Evolutionary conservation across 2,888 invertebrate species (phyloP).

Genomic region (Standfussiana lucernea): DNA sequence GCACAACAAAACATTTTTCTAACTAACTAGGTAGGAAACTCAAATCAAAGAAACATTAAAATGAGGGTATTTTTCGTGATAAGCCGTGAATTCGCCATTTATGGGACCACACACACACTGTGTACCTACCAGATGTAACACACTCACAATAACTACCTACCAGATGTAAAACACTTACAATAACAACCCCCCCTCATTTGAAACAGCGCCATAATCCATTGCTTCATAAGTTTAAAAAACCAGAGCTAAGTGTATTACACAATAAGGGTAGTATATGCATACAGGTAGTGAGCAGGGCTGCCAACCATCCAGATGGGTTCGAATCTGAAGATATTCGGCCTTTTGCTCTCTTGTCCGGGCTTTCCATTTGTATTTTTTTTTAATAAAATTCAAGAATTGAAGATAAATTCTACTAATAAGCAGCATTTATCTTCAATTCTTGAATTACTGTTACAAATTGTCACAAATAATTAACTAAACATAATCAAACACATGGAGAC

Average conservation of each 20-base stretch:
- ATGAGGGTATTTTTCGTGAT: background rate
- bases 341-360: background rate
- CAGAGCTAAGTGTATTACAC: background rate
- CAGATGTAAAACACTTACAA: background rate
- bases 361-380: background rate
- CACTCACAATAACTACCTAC: too few species aligned
- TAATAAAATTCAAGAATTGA: background rate
- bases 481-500: slow-evolving; percentile 25
- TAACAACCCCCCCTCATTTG: background rate
- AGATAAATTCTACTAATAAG: slow-evolving; percentile 17
- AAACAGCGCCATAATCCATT: background rate
- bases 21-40: background rate
- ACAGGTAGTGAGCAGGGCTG: too few species aligned
- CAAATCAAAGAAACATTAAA: background rate
- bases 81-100: background rate
- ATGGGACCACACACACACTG: background rate
- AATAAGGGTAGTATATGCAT: background rate
- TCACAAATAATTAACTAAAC: slow-evolving; percentile 6
- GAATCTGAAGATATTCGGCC: background rate
- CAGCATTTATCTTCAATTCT: too few species aligned
- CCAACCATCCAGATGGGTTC: background rate
- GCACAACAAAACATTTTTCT: slow-evolving; percentile 18
- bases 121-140: background rate
- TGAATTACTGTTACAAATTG: slow-evolving; percentile 18
- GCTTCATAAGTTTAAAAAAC: background rate